Percentiles rank a stretch among this genome's conserved stretches.
These are phyloP conservation scores for Promerops cafer DNA, from an alignment of 2,113 vertebrate genomes.

Conservation along the genomic window DNA sequence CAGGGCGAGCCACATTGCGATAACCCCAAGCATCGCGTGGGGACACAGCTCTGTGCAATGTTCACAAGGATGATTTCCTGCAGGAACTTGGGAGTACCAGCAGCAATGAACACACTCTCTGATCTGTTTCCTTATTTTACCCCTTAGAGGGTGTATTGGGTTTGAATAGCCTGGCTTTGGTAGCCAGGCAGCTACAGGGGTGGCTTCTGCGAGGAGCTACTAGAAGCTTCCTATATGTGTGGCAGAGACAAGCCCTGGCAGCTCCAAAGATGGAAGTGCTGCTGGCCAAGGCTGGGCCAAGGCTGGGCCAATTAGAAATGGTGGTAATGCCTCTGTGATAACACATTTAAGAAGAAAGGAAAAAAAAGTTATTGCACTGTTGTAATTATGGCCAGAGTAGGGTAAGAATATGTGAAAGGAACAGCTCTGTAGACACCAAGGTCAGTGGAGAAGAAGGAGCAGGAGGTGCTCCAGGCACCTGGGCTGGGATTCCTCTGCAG, in stretches of 20 bases:
- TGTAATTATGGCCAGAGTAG: neutral
- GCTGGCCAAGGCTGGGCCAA: neutral
- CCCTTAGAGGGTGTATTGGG: neutral
- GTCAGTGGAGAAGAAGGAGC: neutral
- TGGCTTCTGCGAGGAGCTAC: neutral
- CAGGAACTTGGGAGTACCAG: neutral
- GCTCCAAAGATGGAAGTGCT: neutral
- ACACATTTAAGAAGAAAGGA: neutral
- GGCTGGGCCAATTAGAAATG: neutral
- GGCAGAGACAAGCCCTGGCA: neutral
- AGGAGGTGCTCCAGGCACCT: neutral
- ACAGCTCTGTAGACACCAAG: neutral
- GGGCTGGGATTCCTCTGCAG: neutral
- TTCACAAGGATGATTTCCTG: neutral
- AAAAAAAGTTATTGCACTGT: neutral
- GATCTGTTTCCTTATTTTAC: neutral
- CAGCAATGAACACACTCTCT: accelerated
- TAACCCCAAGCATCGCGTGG: accelerated
- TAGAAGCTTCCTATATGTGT: neutral
- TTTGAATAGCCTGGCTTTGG: neutral
- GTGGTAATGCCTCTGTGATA: neutral
- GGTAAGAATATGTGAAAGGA: neutral
- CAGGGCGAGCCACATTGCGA: neutral
- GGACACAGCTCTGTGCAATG: neutral
- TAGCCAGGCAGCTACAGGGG: neutral